Conservation (phyloP, 2,797 vertebrate genomes). For the Otus scops region DNA sequence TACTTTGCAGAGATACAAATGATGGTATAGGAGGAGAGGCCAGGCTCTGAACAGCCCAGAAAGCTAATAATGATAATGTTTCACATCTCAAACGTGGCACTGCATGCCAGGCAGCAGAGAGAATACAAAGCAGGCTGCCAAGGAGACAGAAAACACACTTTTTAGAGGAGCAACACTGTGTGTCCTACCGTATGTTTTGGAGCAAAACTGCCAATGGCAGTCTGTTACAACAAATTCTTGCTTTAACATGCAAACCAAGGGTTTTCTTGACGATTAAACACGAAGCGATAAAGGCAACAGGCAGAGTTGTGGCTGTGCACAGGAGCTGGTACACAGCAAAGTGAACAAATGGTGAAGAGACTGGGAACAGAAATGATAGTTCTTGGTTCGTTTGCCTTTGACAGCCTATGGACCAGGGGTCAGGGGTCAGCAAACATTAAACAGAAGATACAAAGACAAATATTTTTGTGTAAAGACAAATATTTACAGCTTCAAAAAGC, state of each 20-base stretch:
- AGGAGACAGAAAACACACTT: not conserved
- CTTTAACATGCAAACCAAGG: slow-evolving; percentile 17
- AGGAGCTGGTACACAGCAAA: not conserved
- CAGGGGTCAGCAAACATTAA: not conserved
- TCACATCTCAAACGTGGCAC: not conserved
- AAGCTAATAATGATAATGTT: not conserved
- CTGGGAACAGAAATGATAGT: not conserved
- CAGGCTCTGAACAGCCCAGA: not conserved
- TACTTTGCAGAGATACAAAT: not conserved
- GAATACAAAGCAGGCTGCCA: not conserved
- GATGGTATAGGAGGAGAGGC: not conserved
- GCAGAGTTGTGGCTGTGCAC: not conserved
- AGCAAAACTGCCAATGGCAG: not conserved
- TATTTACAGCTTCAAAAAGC: not conserved
- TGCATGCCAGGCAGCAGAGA: not conserved
- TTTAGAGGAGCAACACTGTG: not conserved
- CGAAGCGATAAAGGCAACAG: not conserved
- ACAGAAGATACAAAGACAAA: not conserved
- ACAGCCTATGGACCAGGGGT: not conserved
- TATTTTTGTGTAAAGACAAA: not conserved
- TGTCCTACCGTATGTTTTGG: not conserved
- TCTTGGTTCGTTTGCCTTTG: not conserved
- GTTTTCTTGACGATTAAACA: not conserved
- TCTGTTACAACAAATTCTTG: not conserved
- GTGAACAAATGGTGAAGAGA: not conserved